Base-by-base conservation (phyloP, 2,113 vertebrate species). In the Sylvia atricapilla region DNA sequence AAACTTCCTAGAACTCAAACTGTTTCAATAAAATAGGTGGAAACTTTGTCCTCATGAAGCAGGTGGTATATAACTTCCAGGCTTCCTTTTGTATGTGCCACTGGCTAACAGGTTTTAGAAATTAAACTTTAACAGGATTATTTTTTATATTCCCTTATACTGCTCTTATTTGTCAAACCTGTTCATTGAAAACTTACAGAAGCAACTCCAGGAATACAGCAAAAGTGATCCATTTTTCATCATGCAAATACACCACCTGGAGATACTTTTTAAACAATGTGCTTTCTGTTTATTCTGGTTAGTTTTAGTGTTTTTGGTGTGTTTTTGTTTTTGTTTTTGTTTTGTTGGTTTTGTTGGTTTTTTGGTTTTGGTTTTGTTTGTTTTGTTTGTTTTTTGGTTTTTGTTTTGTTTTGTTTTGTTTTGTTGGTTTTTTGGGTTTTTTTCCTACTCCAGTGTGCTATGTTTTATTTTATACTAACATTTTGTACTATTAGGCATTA, bases 241-340 rank as follows among this genome's bases (percentile, higher is more conserved):
- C 25, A 52, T 23, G 12, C 16, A 67, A 86, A 77, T 8, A 35
- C 5, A n/a, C 12, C 52, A 35, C 11, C 25, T 43, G 8, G 33
- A 81, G 23, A 37, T 19, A 25, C 0, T 52, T 60, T 60, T 59
- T 21, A 37, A 81, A 5, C 15, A 78, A 59, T 0, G 1, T 13
- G 6, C 10, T 80, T 84, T 62, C 17, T n/a, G 8, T 25, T 78
- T 62, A 64, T 52, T 89, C 23, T 49, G 24, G 7, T 23, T 31
- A 7, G 28, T 53, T 87, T 82, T 23, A 44, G 28, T 44, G 37
- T 6, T 60, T 78, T n/a, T n/a, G n/a, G n/a, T n/a, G n/a, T n/a
- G n/a, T n/a, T n/a, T n/a, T n/a, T n/a, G n/a, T n/a, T n/a, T n/a
- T n/a, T n/a, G n/a, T n/a, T n/a, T n/a, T n/a, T n/a, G n/a, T n/a